Percentiles rank a stretch among this genome's conserved stretches.
Conservation (phyloP, 2,113 vertebrate species). For the Rissa tridactyla region DNA sequence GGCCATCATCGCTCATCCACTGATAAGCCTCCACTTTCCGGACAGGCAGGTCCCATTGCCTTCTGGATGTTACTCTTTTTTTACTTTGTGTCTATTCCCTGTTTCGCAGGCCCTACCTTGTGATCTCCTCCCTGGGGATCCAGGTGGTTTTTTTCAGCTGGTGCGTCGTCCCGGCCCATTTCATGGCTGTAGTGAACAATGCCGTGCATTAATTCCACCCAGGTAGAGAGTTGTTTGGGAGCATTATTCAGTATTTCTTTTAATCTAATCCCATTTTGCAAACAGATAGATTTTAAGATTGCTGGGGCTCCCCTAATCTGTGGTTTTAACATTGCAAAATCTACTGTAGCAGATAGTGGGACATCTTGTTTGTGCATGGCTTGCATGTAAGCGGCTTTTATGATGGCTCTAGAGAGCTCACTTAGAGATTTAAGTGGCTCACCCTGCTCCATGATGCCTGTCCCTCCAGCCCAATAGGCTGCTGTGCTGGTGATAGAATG, state of each 20-base stretch:
- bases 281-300: background rate
- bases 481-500: background rate
- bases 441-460: background rate
- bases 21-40: background rate
- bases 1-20: background rate
- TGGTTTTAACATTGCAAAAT: background rate
- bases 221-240: background rate
- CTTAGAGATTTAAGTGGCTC: background rate
- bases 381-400: fast-evolving
- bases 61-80: background rate
- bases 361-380: background rate
- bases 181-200: background rate
- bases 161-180: background rate
- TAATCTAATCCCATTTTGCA: background rate
- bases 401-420: background rate
- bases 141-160: background rate
- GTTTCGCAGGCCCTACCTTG: background rate
- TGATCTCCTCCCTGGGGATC: background rate
- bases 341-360: background rate
- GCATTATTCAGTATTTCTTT: background rate
- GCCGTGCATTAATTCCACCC: background rate
- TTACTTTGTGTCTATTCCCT: background rate
- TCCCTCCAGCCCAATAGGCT: background rate
- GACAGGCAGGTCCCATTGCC: background rate
- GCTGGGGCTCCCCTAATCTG: background rate